Evolutionary conservation across 2,113 vertebrate species (phyloP), one percentile per base, ranked within the genome.

Genomic region (Sphyrna mokarran): DNA sequence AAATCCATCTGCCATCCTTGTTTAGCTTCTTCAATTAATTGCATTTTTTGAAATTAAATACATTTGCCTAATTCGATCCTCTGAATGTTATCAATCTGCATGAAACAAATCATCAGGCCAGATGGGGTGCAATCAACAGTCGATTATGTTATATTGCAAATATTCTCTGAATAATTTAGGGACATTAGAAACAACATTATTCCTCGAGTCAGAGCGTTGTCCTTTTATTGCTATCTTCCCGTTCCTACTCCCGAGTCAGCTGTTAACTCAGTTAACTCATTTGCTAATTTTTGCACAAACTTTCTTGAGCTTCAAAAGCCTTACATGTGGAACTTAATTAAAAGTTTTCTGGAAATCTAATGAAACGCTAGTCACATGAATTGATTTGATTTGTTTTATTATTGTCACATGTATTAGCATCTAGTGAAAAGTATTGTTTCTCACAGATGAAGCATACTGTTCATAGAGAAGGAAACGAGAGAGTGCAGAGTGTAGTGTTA

Each of bases 31-130:
- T 48, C 37, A 94, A 70, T 94, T 91, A 91, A 37, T 68, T 93
- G 61, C 33, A 68, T 37, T 93, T 69, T 87, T 40, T 29, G 20
- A 70, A 95, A 95, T 95, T 95, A 95, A 70, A 48, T 72, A 72
- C 70, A 95, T 29, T 70, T 72, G n/a, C 89, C 37, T 93, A 95
- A 69, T 72, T 61, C 70, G 66, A 70, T 69, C 16, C 37, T 37
- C 40, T 43, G 91, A 94, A 94, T 94, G 93, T 37, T 48, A 72
- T 95, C n/a, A 43, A 95, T 95, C 23, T 95, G 20, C 22, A 72
- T 69, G 93, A 70, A 13, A 48, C n/a, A 29, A 29, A 22, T 95
- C 40, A 70, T 70, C 40, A 48, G 18, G 68, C 66, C 93, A 70
- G 22, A 95, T 95, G 37, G 58, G 66, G 68, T 72, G 63, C 23